phyloP scores from a whole-genome alignment of 2,888 invertebrate species.

The Acanthosepion pharaonis region DNA sequence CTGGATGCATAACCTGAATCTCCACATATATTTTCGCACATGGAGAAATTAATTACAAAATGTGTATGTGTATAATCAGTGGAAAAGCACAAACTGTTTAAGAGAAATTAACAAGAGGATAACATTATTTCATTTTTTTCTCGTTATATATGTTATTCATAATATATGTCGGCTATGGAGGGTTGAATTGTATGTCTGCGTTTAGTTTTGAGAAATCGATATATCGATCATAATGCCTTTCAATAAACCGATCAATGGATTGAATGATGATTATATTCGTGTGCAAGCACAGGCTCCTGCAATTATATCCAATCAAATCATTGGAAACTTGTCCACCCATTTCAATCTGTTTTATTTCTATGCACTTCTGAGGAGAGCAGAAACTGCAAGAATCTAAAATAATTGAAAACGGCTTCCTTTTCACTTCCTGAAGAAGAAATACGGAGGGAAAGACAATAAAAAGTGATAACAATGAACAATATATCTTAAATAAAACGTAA shows the following conservation, averaged over 20 bases:
- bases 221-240: background rate
- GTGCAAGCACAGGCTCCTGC: background rate
- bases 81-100: no score
- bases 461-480: background rate
- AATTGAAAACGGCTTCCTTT: background rate
- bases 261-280: conserved; percentile 6
- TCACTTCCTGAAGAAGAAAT: background rate
- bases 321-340: conserved; percentile 2
- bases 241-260: background rate
- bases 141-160: background rate
- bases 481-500: background rate
- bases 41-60: no score
- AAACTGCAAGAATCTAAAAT: background rate
- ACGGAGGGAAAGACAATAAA: background rate
- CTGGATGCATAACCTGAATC: no score
- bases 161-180: background rate
- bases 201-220: background rate
- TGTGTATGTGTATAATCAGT: no score
- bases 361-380: background rate
- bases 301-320: conserved; percentile 6
- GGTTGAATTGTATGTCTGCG: background rate
- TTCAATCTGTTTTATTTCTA: background rate
- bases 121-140: no score
- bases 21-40: no score
- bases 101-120: no score